Percentiles rank a stretch among this genome's conserved stretches.
Conservation (phyloP, 2,797 vertebrate species). For the Smutsia gigantea region DNA sequence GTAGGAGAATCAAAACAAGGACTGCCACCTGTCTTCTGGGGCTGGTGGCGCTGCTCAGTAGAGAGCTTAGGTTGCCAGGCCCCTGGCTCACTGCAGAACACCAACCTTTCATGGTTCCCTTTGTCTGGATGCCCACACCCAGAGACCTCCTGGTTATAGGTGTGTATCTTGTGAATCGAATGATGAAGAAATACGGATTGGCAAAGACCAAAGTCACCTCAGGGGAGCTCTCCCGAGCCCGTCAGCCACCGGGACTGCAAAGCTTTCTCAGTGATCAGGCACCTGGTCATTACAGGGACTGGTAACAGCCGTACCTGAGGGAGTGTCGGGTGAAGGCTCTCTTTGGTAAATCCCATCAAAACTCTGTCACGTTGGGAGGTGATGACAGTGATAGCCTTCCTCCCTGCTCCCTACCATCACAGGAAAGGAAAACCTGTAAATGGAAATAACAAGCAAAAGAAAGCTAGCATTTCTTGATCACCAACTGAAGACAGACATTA, state of each 20-base stretch:
- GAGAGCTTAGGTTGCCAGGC: neutral
- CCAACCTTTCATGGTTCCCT: slow-evolving; percentile 49
- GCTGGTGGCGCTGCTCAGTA: neutral
- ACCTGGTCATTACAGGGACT: neutral
- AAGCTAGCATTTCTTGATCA: neutral
- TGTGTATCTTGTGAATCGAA: slow-evolving; percentile 54
- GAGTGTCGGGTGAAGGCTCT: neutral
- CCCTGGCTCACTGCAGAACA: neutral
- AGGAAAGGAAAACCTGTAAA: neutral
- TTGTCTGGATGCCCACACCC: neutral
- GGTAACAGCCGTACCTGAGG: neutral
- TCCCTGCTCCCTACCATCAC: neutral
- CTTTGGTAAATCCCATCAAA: neutral
- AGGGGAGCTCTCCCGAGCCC: neutral
- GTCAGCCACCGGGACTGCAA: neutral
- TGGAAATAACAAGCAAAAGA: neutral
- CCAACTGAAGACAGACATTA: neutral
- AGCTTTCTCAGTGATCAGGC: neutral
- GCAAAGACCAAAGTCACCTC: neutral
- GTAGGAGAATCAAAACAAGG: neutral
- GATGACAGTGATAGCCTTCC: neutral
- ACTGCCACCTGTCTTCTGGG: neutral
- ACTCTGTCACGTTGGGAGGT: neutral
- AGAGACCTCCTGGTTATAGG: slow-evolving; percentile 53
- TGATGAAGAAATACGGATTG: slow-evolving; percentile 53